Evolutionary conservation across 2,797 vertebrate genomes (phyloP), one percentile per base, ranked within the genome.

Genomic region (Avahi laniger): DNA sequence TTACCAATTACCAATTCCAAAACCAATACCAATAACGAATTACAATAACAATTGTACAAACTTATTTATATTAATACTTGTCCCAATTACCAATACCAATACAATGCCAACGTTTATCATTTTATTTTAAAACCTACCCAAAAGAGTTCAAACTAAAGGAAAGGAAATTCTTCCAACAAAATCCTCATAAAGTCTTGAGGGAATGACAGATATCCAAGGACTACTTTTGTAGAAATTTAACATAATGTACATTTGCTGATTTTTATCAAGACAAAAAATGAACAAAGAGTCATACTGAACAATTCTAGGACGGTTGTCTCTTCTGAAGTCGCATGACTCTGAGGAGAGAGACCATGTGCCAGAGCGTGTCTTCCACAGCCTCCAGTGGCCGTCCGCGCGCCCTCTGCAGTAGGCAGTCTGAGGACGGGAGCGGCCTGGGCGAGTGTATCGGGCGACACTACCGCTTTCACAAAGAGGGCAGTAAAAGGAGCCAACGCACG

Each of bases 111-210:
- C 18, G 17, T 33, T 78, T 83, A 69, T 63, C 7, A 50, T 41
- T 59, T 73, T 75, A 54, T 92, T 95, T 65, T 46, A 96, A 92
- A 92, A 81, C 33, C 20, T 89, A 2, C 85, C 30, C 20, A 8
- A 35, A 78, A 61, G 4, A 43, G 10, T 92, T 81, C 24, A 41
- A 11, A n/a, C 46, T 48, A 86, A 82, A 82, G 35, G 24, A 86
- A 89, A 82, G 35, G 24, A 86, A 52, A 57, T 92, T 93, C 35
- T 69, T 69, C 61, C 57, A 69, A 67, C 11, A 57, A 92, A 85
- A 69, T 4, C 41, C 69, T 82, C 38, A 33, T 5, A 46, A 94
- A 26, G 5, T 76, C 10, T 69, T n/a, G 38, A 85, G 30, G 35
- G 18, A n/a, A 8, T 50, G 26, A 76, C 35, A 89, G 46, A 52